Conservation (phyloP, 2,797 vertebrate species). For the Sebastes melanostomus region DNA sequence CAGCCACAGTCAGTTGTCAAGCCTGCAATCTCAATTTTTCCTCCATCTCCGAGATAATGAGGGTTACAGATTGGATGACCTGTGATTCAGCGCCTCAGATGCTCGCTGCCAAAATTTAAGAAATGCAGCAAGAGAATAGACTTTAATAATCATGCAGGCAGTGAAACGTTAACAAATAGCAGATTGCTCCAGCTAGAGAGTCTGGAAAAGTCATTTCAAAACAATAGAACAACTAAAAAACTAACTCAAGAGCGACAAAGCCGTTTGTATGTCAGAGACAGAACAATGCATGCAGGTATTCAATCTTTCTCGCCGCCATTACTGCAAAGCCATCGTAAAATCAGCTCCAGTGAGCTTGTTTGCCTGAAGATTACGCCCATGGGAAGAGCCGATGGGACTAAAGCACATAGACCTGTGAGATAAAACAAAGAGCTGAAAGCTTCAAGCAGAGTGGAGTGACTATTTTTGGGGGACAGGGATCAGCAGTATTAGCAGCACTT, state of each 20-base stretch:
- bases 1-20: slow-evolving; percentile 6
- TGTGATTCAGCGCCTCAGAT: slow-evolving; percentile 23
- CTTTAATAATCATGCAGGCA: not conserved
- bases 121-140: not conserved
- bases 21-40: slow-evolving; percentile 5
- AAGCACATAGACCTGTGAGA: not conserved
- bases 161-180: not conserved
- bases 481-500: not conserved
- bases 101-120: slow-evolving; percentile 16
- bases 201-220: slow-evolving; percentile 4
- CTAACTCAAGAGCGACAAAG: not conserved
- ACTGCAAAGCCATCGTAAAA: not conserved
- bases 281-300: not conserved
- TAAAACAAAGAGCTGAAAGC: slow-evolving; percentile 23
- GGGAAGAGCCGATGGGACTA: not conserved
- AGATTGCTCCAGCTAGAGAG: not conserved
- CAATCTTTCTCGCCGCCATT: not conserved
- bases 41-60: slow-evolving; percentile 43
- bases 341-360: slow-evolving; percentile 10
- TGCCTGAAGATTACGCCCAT: slow-evolving; percentile 7
- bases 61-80: slow-evolving; percentile 39
- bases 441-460: not conserved
- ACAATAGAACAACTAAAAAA: not conserved
- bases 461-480: not conserved
- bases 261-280: not conserved